These are phyloP conservation scores for Cinclus mexicanus DNA, from an alignment of 2,113 vertebrate genomes.

Conservation along the genomic window DNA sequence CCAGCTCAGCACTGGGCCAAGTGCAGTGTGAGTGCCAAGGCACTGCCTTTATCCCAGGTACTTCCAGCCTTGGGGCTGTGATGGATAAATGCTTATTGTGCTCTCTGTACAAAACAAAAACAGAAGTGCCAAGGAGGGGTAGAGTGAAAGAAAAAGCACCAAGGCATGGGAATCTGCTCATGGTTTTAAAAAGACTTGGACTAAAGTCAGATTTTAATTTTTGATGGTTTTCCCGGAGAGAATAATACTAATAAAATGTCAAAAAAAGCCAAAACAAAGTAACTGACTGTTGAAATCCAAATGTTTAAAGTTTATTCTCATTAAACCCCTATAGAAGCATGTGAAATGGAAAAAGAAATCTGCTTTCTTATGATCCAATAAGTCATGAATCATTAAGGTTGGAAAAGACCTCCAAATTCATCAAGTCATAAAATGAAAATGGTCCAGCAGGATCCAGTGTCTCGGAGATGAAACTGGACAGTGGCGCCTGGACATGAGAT, in stretches of 20 bases:
- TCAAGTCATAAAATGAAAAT: not conserved
- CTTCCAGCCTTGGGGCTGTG: not conserved
- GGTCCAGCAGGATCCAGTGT: not conserved
- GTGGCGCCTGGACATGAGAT: not conserved
- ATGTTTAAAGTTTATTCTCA: not conserved
- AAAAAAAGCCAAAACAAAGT: not conserved
- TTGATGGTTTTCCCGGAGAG: not conserved
- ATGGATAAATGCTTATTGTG: not conserved
- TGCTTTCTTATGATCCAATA: not conserved
- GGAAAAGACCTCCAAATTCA: not conserved
- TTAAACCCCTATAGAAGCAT: not conserved
- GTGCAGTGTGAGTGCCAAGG: rapidly evolving
- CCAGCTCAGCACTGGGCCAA: not conserved
- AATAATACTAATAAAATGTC: not conserved
- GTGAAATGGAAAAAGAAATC: not conserved
- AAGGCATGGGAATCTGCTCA: not conserved
- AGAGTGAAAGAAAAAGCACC: not conserved
- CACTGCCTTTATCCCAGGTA: not conserved
- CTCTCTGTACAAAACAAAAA: not conserved
- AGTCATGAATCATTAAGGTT: not conserved
- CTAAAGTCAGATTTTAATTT: not conserved
- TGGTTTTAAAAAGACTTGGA: not conserved
- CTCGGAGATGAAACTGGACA: not conserved
- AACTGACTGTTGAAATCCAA: not conserved
- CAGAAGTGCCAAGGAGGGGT: not conserved